Evolutionary conservation across 2,113 vertebrate species (phyloP), one percentile per base, ranked within the genome.

Genomic region (Brachyhypopomus occidentalis): DNA sequence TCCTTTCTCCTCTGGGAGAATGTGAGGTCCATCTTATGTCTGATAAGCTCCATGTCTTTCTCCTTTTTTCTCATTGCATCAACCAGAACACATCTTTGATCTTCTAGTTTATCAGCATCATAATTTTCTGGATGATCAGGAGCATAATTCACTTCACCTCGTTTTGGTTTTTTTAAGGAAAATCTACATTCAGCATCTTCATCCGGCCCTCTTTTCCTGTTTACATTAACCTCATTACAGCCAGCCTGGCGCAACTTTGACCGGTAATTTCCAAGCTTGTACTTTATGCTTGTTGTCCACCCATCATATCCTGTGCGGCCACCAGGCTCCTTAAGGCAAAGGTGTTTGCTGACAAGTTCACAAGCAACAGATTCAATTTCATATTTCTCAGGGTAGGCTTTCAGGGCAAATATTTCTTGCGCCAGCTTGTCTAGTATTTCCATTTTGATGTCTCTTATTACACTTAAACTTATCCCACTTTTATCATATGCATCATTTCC

Each of bases 11-110:
- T 23, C 8, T 79, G 30, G 67, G 76, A 52, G 55, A 83, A 85
- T 36, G 75, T 88, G 11, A 86, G 77, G 4, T 63, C 80, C 84
- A 84, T 85, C 75, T 85, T 85, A 1, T 85, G 64, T 41, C n/a
- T 66, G 34, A 82, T 81, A 2, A 74, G 16, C 34, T 14, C n/a
- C 6, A 41, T 25, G 41, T 86, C 22, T 34, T 56, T 75, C 5
- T 19, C 71, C 41, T 25, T 56, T 56, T 84, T 84, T 63, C 79
- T 84, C 11, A 81, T 81, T 56, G 71, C 78, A 16, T 12, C 63
- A 16, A 45, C 58, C 77, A 84, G 55, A 5, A 7, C 25, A 16
- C 11, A 9, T 75, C 77, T 79, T 72, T 80, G 2, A 0, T 85
- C 67, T 38, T 84, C 80, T 16, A 81, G 59, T 6, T 34, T 16